Conservation (phyloP, 2,797 vertebrate genomes). For the Lagodon rhomboides region DNA sequence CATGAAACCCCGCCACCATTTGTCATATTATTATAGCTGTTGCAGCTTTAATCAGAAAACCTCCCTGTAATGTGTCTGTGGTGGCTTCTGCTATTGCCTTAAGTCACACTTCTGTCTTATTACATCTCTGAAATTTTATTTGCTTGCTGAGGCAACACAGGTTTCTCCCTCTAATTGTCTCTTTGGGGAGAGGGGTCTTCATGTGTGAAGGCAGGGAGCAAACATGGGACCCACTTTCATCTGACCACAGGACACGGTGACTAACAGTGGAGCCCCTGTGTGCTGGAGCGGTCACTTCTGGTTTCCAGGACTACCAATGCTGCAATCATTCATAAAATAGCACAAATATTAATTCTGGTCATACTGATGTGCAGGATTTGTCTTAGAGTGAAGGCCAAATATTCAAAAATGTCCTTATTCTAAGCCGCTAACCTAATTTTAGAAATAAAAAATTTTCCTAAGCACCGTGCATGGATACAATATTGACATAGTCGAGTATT, state of each 20-base stretch:
- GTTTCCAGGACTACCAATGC: neutral
- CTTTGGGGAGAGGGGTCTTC: constrained; percentile 70
- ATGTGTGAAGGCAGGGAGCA: constrained; percentile 46
- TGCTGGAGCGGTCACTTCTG: neutral
- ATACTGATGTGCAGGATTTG: neutral
- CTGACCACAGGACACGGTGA: constrained; percentile 53
- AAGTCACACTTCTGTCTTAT: constrained; percentile 73
- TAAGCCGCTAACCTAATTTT: too few species aligned
- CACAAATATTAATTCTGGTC: neutral
- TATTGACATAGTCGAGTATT: too few species aligned
- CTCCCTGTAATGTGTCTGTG: constrained; percentile 44
- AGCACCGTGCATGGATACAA: too few species aligned
- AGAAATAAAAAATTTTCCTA: too few species aligned
- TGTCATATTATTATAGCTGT: constrained; percentile 52
- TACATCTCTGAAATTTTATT: constrained; percentile 62
- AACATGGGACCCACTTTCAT: constrained; percentile 59
- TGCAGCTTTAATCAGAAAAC: constrained; percentile 60
- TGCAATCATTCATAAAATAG: neutral
- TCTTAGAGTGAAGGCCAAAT: neutral
- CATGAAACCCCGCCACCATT: constrained; percentile 47
- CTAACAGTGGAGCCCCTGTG: constrained; percentile 14
- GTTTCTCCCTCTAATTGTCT: constrained; percentile 80
- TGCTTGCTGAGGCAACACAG: constrained; percentile 65
- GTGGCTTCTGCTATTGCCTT: constrained; percentile 56
- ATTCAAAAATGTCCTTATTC: neutral